Evolutionary conservation across 2,888 invertebrate species (phyloP).

Genomic region (Sminthurides aquaticus): DNA sequence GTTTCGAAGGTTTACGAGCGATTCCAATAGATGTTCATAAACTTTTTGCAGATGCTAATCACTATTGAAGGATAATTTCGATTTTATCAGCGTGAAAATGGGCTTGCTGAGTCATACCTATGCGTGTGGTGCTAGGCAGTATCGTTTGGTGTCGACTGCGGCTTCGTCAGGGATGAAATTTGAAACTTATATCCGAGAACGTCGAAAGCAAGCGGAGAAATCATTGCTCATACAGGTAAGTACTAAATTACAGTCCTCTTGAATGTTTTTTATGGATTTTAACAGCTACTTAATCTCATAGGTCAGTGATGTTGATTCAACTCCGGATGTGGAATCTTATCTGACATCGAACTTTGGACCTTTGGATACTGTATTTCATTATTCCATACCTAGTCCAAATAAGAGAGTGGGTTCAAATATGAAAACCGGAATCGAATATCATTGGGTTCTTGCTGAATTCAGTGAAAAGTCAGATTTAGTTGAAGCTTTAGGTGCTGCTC

Average conservation of each 20-base stretch:
- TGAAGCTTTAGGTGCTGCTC: slow-evolving; percentile 26
- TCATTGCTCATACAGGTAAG: slow-evolving; percentile 36
- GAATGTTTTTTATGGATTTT: slow-evolving; percentile 6
- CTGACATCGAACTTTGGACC: slow-evolving; percentile 34
- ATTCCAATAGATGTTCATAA: no score
- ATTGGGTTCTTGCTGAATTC: slow-evolving; percentile 42
- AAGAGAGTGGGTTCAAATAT: slow-evolving; percentile 18
- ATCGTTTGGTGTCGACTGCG: not conserved
- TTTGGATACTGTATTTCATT: slow-evolving; percentile 31
- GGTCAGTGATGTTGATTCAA: slow-evolving; percentile 25
- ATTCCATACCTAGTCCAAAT: slow-evolving; percentile 28
- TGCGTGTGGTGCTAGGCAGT: not conserved
- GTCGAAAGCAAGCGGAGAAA: slow-evolving; percentile 36
- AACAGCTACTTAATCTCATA: slow-evolving; percentile 1
- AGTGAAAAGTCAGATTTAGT: slow-evolving; percentile 23
- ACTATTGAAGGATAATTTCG: no score
- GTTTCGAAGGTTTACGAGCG: no score
- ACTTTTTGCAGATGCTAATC: no score
- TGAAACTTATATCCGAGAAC: slow-evolving; percentile 28
- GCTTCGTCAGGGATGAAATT: slow-evolving; percentile 19
- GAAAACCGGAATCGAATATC: slow-evolving; percentile 21
- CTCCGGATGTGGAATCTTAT: slow-evolving; percentile 29
- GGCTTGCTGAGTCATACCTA: not conserved
- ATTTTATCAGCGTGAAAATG: no score
- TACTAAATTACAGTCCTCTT: not conserved